Percentiles rank a stretch among this genome's conserved stretches.
Conservation (phyloP, 2,797 vertebrate genomes). For the Rhabdomys pumilio region DNA sequence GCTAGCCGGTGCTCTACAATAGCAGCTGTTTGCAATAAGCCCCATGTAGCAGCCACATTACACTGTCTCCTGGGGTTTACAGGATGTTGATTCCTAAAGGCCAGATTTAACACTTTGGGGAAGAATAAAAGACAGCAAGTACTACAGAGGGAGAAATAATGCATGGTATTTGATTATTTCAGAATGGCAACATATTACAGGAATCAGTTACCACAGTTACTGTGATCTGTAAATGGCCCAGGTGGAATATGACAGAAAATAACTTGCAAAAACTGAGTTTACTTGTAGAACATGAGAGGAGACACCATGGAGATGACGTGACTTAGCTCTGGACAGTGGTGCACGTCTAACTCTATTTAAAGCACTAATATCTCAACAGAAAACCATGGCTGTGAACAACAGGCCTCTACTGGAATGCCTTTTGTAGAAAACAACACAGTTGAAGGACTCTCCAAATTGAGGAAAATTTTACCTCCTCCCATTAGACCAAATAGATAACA, state of each 20-base stretch:
- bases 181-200: constrained; percentile 62
- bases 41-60: constrained; percentile 71
- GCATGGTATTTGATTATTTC: constrained; percentile 65
- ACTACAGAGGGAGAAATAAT: constrained; percentile 74
- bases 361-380: constrained; percentile 3
- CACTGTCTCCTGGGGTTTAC: constrained; percentile 81
- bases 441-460: neutral
- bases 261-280: constrained; percentile 20
- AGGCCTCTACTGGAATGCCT: neutral
- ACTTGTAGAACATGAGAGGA: neutral
- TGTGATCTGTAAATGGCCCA: constrained; percentile 64
- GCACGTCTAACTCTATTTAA: neutral
- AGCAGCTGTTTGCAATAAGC: constrained; percentile 86
- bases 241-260: constrained; percentile 51
- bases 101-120: constrained; percentile 82
- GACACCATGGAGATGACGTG: neutral
- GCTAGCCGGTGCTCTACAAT: constrained; percentile 79
- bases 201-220: constrained; percentile 67
- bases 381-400: neutral
- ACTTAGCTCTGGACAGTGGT: neutral
- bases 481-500: neutral
- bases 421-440: neutral
- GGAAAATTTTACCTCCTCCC: constrained; percentile 18
- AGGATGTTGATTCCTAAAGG: constrained; percentile 85
- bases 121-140: constrained; percentile 77